phyloP scores from a whole-genome alignment of 2,797 vertebrate genomes.

The Prunella strophiata region DNA sequence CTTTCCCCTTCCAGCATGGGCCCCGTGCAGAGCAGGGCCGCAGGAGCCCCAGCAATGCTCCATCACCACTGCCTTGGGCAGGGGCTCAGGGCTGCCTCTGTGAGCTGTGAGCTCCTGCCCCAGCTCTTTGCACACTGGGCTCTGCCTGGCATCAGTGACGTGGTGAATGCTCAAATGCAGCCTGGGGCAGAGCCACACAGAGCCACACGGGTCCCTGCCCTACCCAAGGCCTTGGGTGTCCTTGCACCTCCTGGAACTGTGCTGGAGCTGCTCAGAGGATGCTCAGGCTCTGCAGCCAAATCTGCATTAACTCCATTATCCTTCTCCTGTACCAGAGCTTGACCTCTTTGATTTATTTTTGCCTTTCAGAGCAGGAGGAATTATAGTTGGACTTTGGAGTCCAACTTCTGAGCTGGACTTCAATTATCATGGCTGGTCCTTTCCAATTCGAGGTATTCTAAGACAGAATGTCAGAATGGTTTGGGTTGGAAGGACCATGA shows the following conservation, averaged over 20 bases:
- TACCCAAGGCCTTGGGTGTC: not conserved
- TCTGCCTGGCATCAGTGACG: not conserved
- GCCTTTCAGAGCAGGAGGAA: not conserved
- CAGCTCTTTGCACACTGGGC: not conserved
- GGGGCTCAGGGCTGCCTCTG: not conserved
- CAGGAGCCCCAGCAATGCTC: not conserved
- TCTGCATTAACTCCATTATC: no score
- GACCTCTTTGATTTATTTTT: not conserved
- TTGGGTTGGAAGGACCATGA: not conserved
- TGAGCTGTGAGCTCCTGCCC: no score
- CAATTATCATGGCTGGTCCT: not conserved
- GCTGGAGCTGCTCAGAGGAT: not conserved
- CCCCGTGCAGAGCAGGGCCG: not conserved
- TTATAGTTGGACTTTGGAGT: not conserved
- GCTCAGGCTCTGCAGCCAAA: not conserved
- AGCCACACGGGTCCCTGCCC: not conserved
- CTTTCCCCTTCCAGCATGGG: not conserved
- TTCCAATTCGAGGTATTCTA: not conserved
- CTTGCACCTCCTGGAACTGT: not conserved
- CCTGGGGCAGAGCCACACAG: not conserved
- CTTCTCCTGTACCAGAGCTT: not conserved
- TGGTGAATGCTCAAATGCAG: not conserved
- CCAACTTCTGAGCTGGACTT: not conserved
- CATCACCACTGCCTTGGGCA: no score
- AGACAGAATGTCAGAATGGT: not conserved